Evolutionary conservation across 2,888 invertebrate genomes (phyloP), one percentile per base, ranked within the genome.

Genomic region (Amphipyra tragopoginis): DNA sequence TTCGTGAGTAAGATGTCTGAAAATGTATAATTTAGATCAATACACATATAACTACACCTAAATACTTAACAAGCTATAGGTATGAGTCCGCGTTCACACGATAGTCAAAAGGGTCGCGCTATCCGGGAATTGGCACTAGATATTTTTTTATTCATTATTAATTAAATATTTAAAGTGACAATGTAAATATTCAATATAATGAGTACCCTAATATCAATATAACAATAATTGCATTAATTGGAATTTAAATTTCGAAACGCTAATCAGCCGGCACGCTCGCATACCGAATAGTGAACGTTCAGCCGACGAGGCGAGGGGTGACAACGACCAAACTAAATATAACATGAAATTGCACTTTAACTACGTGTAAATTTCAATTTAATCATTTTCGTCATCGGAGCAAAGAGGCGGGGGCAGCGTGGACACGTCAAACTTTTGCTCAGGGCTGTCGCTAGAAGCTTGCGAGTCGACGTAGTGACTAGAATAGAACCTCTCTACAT

Each of bases 371-470:
- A 68, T 21, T 21, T 21, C 21, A 21, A 21, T 73, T 84, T 89
- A 93, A 74, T 96, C 96, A 79, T 96, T 96, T 84, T 97, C 97
- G 82, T 97, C 97, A 78, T 97, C 97, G 56, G 96, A 96, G 81
- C 97, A 95, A 72, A 97, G 93, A 55, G 97, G 97, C 55, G 97
- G 97, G n/a, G 97, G 97, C 80, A 97, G 96, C 29, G 96, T 96
- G 38, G 97, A 96, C 15, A 97, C 96, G 82, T 97, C 97, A 84
- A 97, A 96, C 83, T 96, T 96, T 59, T 96, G 96, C 75, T 97
- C 97, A n/a, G 96, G 96, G 59, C 96, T 92, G 86, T 97, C 95
- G 86, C 96, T 95, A 77, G 96, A 90, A 81, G 96, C 95, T 86
- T 97, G 96, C 79, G 95, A 95, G 90, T 96, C 92, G 74, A 96